Conservation (phyloP, 2,888 invertebrate species). For the Tetrapedia diversipes region DNA sequence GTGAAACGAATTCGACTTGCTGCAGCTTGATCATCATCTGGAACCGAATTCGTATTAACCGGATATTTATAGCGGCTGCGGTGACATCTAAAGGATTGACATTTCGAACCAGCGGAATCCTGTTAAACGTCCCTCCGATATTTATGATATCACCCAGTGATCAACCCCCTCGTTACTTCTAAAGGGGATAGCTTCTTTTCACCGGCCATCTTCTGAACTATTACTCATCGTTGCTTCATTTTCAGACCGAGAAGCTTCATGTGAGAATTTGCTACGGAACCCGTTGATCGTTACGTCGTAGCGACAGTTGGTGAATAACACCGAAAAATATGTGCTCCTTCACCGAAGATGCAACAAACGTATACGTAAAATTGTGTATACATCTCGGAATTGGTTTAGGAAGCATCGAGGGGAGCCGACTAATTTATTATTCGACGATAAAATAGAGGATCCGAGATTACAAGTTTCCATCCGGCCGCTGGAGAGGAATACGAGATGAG, state of each 20-base stretch:
- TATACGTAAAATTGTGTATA: not conserved
- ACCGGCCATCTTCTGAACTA: not conserved
- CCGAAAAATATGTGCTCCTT: not conserved
- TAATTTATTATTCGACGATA: conserved; percentile 10
- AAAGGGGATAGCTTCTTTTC: not conserved
- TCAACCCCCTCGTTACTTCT: not conserved
- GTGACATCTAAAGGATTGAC: conserved; percentile 3
- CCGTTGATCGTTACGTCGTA: too few species aligned
- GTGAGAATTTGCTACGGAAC: not conserved
- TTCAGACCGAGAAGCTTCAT: not conserved
- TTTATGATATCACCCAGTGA: not conserved
- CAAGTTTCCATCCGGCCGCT: not conserved
- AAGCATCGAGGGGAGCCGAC: not conserved
- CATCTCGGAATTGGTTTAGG: not conserved
- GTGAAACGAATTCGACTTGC: not conserved
- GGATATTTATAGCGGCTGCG: not conserved
- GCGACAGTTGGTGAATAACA: not conserved
- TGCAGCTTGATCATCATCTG: not conserved
- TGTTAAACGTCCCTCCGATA: not conserved
- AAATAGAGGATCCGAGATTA: conserved; percentile 18
- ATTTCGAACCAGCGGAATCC: not conserved
- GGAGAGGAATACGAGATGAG: not conserved
- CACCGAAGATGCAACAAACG: too few species aligned
- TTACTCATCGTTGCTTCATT: not conserved
- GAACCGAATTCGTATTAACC: conserved; percentile 6